Evolutionary conservation across 2,888 invertebrate species (phyloP).

Genomic region (Cantharis lateralis): DNA sequence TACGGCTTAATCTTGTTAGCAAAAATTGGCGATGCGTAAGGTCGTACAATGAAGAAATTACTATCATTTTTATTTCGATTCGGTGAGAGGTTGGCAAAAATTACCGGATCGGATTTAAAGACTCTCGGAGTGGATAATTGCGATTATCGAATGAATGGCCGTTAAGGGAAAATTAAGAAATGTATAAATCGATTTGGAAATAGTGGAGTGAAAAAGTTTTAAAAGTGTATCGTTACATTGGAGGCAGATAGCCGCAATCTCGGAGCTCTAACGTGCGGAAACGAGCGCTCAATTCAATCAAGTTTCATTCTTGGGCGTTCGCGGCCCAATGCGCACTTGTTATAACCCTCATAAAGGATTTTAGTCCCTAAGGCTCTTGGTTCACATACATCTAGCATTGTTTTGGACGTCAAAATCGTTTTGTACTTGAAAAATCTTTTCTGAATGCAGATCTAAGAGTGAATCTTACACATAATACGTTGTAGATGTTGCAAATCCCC

Average conservation of each 20-base stretch:
- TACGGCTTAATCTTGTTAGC: neutral
- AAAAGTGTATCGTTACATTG: conserved; percentile 34
- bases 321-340: conserved; percentile 46
- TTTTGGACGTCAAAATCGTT: conserved; percentile 6
- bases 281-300: conserved; percentile 52
- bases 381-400: conserved; percentile 12
- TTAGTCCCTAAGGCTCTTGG: conserved; percentile 17
- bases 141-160: neutral
- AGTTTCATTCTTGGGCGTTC: conserved; percentile 43
- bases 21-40: neutral
- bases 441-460: conserved; percentile 10
- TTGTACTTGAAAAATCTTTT: conserved; percentile 6
- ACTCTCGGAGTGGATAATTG: neutral
- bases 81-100: neutral
- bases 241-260: conserved; percentile 45
- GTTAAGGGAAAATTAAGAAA: neutral
- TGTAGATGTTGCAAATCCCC: conserved; percentile 7
- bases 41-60: neutral
- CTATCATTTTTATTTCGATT: neutral
- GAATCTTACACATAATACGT: conserved; percentile 6
- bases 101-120: neutral
- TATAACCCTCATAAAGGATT: conserved; percentile 37
- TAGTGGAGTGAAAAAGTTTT: conserved; percentile 14
- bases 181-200: neutral
- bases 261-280: conserved; percentile 50